Evolutionary conservation across 64 coral and sea anemone species (phyloP), one percentile per base, ranked within the genome.

Genomic region (Actinia tenebrosa): DNA sequence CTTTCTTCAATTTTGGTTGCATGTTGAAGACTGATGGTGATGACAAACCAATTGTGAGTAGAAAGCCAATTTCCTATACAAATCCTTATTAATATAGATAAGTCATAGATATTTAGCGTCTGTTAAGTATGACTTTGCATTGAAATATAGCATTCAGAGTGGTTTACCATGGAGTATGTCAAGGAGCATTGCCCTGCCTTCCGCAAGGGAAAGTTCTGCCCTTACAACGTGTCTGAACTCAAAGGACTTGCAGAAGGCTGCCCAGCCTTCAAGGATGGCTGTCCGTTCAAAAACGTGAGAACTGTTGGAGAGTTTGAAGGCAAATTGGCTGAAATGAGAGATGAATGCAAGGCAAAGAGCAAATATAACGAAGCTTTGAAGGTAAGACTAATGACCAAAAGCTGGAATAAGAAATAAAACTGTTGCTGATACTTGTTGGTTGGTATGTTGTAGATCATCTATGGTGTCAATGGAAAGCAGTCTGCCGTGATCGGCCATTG

Each of bases 261-360:
- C 44, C 84, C 84, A 1, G 60, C 58, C 16, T 86, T 86, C 47
- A 15, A 66, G 16, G 20, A 86, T 45, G 63, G 63, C 4, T 86
- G 84, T 52, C 84, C 84, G 7, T 86, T 86, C 26, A 86, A 86
- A 50, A 37, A 44, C 15, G 60, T 61, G 18, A 66, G 61, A 10
- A 71, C 84, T 50, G 84, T 86, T 86, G 84, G 84, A 19, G 63
- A 86, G 60, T 69, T 86, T 20, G 3, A 46, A 68, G 63, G 61
- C 30, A 86, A 86, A 53, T 4, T 86, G 50, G 84, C 54, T 47
- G 54, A 86, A 19, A 86, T 86, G 84, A 44, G 84, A 19, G 85
- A 86, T 69, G 60, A 86, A 61, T 72, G 85, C 23, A 86, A 71
- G 11, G 64, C 56, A 52, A 69, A 66, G 8, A 62, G 6, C 9